A percentile compares a stretch with the other conserved stretches of the same genome.
Evolutionary conservation across 1,140 invertebrate genomes (phyloP).

Genomic region (Drosophila simulans): DNA sequence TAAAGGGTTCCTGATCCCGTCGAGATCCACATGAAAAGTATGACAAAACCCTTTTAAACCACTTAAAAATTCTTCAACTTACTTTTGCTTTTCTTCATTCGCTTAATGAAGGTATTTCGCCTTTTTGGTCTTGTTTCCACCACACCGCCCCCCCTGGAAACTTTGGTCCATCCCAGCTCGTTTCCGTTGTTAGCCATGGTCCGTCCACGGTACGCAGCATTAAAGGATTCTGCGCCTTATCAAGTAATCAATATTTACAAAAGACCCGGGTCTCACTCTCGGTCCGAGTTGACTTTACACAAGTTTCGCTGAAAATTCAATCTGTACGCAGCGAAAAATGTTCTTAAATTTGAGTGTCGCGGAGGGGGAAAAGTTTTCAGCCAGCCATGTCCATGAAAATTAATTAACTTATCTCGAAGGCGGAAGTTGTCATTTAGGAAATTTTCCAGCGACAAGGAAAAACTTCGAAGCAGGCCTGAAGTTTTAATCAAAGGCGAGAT

Average conservation of each 20-base stretch:
- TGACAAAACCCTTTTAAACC: conserved; percentile 83
- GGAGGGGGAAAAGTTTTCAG: conserved; percentile 44
- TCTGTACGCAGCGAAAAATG: conserved; percentile 56
- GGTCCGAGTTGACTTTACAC: conserved; percentile 63
- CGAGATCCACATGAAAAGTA: conserved; percentile 73
- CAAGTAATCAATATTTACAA: conserved; percentile 81
- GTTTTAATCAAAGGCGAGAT: conserved; percentile 60
- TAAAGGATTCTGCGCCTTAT: conserved; percentile 75
- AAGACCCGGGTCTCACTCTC: conserved; percentile 36
- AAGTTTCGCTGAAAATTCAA: conserved; percentile 72
- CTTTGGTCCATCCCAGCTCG: conserved; percentile 51
- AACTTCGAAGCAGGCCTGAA: conserved; percentile 19
- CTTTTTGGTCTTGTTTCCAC: conserved; percentile 65
- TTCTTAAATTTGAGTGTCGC: conserved; percentile 67
- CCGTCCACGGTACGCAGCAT: conserved; percentile 39
- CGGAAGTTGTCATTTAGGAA: conserved; percentile 68
- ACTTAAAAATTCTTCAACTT: conserved; percentile 84
- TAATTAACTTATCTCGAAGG: conserved; percentile 71
- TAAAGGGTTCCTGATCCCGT: conserved; percentile 29
- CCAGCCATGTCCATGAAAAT: conserved; percentile 64
- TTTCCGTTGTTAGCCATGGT: conserved; percentile 49
- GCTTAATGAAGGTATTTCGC: conserved; percentile 83
- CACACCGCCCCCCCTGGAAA: conserved; percentile 35
- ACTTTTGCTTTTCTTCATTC: conserved; percentile 80
- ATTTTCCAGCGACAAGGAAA: conserved; percentile 29